These are phyloP conservation scores for Isurus oxyrinchus DNA, from an alignment of 2,113 vertebrate genomes.

Conservation along the genomic window DNA sequence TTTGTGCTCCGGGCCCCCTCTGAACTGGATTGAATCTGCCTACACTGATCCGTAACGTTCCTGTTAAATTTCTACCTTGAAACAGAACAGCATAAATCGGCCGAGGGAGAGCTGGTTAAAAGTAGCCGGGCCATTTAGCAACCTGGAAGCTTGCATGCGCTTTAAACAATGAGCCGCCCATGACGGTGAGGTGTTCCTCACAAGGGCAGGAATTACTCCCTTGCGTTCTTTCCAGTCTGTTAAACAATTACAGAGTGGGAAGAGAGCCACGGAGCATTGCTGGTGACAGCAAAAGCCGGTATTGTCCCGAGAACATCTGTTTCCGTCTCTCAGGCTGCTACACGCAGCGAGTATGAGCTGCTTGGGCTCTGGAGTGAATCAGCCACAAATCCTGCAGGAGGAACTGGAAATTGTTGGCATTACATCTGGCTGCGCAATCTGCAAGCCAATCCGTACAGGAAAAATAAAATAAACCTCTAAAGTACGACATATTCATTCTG, in stretches of 20 bases:
- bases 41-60: not conserved
- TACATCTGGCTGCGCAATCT: constrained; percentile 26
- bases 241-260: constrained; percentile 56
- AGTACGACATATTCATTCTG: not conserved
- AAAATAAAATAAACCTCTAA: not conserved
- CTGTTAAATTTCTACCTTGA: not conserved
- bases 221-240: constrained; percentile 58
- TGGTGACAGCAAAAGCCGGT: constrained; percentile 62
- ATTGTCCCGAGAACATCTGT: constrained; percentile 71
- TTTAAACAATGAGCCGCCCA: constrained; percentile 54
- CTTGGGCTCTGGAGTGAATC: constrained; percentile 48
- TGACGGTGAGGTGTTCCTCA: constrained; percentile 43
- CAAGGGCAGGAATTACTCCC: constrained; percentile 58
- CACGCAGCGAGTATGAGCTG: not conserved
- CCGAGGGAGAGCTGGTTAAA: not conserved
- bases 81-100: not conserved
- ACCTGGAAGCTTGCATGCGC: constrained; percentile 43
- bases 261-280: constrained; percentile 59
- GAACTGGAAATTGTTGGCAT: constrained; percentile 66
- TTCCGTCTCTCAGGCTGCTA: constrained; percentile 70
- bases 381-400: constrained; percentile 59
- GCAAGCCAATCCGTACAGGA: constrained; percentile 5
- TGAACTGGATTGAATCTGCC: not conserved
- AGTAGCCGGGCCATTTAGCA: not conserved
- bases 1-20: not conserved